Evolutionary conservation across 2,888 invertebrate species (phyloP).

Genomic region (Lithophane socia): DNA sequence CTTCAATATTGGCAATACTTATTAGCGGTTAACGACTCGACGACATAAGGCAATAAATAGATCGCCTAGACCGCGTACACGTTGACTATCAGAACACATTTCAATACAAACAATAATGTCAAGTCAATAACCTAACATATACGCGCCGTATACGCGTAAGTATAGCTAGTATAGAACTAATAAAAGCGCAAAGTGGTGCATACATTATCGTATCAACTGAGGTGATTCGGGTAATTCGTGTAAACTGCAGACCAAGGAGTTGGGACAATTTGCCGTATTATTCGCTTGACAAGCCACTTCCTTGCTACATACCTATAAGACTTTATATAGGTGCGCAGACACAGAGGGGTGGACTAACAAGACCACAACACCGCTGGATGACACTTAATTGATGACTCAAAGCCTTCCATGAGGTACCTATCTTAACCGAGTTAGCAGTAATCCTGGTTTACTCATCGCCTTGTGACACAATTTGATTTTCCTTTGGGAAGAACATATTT

Average conservation of each 20-base stretch:
- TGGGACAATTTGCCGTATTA: slow-evolving; percentile 78
- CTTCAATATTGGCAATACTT: slow-evolving; percentile 4
- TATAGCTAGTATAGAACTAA: slow-evolving; percentile 24
- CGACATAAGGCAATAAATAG: slow-evolving; percentile 35
- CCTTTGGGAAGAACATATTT: not conserved
- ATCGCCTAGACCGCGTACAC: slow-evolving; percentile 20
- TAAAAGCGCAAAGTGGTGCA: slow-evolving; percentile 49
- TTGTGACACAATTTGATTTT: slow-evolving; percentile 6
- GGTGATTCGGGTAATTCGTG: slow-evolving; percentile 67
- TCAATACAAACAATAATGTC: slow-evolving; percentile 42
- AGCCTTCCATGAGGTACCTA: slow-evolving; percentile 18
- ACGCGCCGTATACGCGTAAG: not conserved
- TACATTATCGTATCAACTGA: slow-evolving; percentile 62
- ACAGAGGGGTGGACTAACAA: slow-evolving; percentile 56
- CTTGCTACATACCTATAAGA: slow-evolving; percentile 66
- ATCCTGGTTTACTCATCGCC: slow-evolving; percentile 11
- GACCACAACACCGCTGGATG: slow-evolving; percentile 40
- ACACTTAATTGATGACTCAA: slow-evolving; percentile 39
- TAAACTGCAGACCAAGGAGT: slow-evolving; percentile 59
- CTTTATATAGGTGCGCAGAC: slow-evolving; percentile 52
- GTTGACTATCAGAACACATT: slow-evolving; percentile 23
- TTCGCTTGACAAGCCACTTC: slow-evolving; percentile 82
- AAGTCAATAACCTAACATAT: slow-evolving; percentile 52
- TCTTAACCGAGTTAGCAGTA: slow-evolving; percentile 33
- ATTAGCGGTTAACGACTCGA: slow-evolving; percentile 10